Conservation (phyloP, 2,113 vertebrate genomes). For the Pteropus alecto region DNA sequence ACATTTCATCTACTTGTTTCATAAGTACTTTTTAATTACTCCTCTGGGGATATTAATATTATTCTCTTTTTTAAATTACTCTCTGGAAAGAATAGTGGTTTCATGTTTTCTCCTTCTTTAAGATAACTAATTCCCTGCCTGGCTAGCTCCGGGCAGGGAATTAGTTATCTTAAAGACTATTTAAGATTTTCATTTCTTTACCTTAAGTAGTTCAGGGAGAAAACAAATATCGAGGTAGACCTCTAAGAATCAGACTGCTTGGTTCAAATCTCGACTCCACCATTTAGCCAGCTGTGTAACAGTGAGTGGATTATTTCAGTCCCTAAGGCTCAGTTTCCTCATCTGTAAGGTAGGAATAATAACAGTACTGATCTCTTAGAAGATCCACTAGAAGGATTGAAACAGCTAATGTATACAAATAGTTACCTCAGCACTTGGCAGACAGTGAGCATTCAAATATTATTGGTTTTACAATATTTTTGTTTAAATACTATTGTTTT, state of each 20-base stretch:
- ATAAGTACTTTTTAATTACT: slow-evolving; percentile 81
- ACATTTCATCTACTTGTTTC: slow-evolving; percentile 80
- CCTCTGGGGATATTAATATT: slow-evolving; percentile 74
- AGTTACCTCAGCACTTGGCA: background rate
- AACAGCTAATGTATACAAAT: background rate
- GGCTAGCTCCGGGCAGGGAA: background rate
- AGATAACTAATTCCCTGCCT: slow-evolving; percentile 59
- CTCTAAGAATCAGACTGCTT: background rate
- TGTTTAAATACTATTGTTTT: background rate
- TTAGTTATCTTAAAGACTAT: too few species aligned
- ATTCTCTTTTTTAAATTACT: slow-evolving; percentile 79
- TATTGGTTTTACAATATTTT: background rate
- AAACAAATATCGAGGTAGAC: background rate
- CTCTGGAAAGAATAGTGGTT: slow-evolving; percentile 46
- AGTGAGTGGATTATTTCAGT: background rate
- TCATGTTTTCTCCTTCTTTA: slow-evolving; percentile 16
- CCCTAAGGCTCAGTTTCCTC: background rate
- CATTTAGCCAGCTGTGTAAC: background rate
- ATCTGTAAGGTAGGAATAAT: background rate
- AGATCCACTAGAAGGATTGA: background rate
- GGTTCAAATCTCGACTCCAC: background rate
- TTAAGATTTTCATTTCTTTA: slow-evolving; percentile 17
- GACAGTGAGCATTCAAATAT: background rate
- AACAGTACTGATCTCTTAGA: background rate
- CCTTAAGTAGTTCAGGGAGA: slow-evolving; percentile 15